A percentile compares a stretch with the other conserved stretches of the same genome.
These are phyloP conservation scores for Takifugu bimaculatus DNA, from an alignment of 2,113 vertebrate species.

Conservation along the genomic window DNA sequence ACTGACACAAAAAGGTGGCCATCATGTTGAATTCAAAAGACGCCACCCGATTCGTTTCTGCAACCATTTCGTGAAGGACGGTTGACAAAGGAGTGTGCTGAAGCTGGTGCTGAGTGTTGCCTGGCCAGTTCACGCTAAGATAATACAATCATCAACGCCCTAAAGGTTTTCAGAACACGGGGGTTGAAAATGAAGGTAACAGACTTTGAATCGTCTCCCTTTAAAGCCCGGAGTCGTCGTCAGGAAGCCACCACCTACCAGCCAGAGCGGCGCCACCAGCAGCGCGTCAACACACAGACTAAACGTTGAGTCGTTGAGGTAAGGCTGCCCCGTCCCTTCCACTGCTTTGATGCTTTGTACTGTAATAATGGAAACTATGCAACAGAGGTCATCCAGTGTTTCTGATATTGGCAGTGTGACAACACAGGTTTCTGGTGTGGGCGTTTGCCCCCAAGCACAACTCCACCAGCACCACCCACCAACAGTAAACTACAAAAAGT, in stretches of 20 bases:
- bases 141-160: slow-evolving; percentile 22
- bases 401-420: background rate
- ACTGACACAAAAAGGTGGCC: background rate
- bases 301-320: background rate
- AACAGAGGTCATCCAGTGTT: background rate
- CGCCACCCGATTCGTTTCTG: background rate
- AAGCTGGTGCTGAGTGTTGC: slow-evolving; percentile 27
- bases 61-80: background rate
- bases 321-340: background rate
- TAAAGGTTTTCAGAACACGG: slow-evolving; percentile 1
- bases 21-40: background rate
- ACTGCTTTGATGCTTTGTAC: background rate
- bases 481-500: too few relatives aligned
- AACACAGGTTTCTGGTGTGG: background rate
- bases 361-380: background rate
- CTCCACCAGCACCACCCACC: too few relatives aligned
- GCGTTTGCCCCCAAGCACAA: too few relatives aligned
- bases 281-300: background rate
- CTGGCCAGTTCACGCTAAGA: slow-evolving; percentile 25
- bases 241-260: background rate
- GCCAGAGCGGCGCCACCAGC: background rate
- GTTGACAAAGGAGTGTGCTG: background rate
- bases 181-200: slow-evolving; percentile 7
- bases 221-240: background rate
- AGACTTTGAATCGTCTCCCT: background rate